Base-by-base conservation (phyloP, 1,140 invertebrate species). In the Drosophila erecta region DNA sequence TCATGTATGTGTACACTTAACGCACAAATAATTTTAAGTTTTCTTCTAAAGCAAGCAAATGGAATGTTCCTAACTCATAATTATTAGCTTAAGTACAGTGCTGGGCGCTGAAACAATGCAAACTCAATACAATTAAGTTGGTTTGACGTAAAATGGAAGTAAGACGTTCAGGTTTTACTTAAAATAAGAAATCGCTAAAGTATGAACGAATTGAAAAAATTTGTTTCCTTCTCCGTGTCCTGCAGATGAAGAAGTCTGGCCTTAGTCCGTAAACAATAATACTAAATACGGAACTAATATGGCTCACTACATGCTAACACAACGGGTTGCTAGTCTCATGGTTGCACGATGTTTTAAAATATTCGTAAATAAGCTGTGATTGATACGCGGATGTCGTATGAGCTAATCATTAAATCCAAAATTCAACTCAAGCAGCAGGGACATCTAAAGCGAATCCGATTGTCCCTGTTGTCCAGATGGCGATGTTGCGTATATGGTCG, bases 301-400 rank as follows among this genome's bases (percentile, higher is more conserved):
- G 62, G 58, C 57, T 55, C 47, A 55, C 66, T 81, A 73, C 43
- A 76, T 73, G 81, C 81, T 85, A 79, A 81, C 83, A 86, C 70
- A 86, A 87, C 69, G 74, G 73, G 49, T 74, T 78, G 75, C 78
- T 80, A 85, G 81, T 80, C 73, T 77, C 69, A 70, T 77, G 60
- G 73, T 78, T 80, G 73, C 81, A 53, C 70, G 24, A 22, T 17
- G 35, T 43, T 33, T 44, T 20, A 35, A 10, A 22, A 46, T 46
- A 40, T 33, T 46, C 15, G 15, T 49, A 22, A 50, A 62, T 60
- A 56, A 57, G 40, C 47, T 30, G n/a, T 67, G 54, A 22, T 30
- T 55, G 55, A 54, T 37, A 67, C 49, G 49, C 41, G 59, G 33
- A 43, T 44, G 27, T 43, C 4, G 20, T 5, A 22, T 33, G 37